These are phyloP conservation scores for Coptodon rendalli DNA, from an alignment of 2,113 vertebrate species.

Conservation along the genomic window DNA sequence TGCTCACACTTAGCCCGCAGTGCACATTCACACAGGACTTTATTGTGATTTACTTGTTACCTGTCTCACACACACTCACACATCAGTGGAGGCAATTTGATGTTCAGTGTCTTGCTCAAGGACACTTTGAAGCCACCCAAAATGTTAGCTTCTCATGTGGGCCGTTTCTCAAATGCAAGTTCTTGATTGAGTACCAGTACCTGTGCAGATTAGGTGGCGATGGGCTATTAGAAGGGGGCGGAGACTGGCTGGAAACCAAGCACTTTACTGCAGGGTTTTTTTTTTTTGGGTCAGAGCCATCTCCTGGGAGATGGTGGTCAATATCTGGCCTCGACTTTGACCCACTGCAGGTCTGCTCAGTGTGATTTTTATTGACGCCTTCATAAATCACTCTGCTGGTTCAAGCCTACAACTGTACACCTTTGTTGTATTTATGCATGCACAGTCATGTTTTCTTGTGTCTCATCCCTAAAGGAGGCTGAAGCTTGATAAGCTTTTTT, in stretches of 20 bases:
- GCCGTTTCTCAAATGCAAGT: background rate
- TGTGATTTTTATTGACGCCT: background rate
- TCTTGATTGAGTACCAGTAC: background rate
- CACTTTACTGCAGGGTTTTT: background rate
- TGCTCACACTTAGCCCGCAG: fast-evolving
- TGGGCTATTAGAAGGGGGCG: background rate
- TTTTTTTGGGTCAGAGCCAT: background rate
- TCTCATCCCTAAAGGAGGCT: background rate
- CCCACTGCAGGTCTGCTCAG: background rate
- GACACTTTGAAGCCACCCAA: background rate
- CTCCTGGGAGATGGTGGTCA: background rate
- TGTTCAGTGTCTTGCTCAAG: background rate
- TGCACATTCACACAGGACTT: background rate
- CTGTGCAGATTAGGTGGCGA: background rate
- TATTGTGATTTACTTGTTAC: background rate
- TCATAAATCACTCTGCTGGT: background rate
- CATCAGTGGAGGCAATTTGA: background rate
- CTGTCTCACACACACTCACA: background rate
- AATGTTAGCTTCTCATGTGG: background rate
- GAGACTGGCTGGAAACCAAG: background rate
- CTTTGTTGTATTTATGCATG: background rate
- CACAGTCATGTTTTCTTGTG: background rate
- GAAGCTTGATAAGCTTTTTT: background rate
- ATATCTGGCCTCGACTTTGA: background rate
- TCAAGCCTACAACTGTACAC: background rate